phyloP scores from a whole-genome alignment of 2,113 vertebrate species.

The Syrrhaptes paradoxus region DNA sequence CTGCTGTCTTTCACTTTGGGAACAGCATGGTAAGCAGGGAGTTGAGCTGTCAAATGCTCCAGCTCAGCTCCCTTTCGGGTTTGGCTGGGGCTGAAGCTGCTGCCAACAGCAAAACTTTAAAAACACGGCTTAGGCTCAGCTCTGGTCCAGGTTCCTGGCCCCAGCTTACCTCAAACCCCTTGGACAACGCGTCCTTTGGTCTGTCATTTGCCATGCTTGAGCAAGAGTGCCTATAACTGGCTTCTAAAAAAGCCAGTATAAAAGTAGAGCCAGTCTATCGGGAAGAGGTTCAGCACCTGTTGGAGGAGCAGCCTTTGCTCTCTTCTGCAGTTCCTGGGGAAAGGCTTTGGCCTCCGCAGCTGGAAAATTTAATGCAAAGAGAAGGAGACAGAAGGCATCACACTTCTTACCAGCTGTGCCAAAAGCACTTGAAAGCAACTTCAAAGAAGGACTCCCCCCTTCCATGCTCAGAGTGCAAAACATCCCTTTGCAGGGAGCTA shows the following conservation, averaged over 20 bases:
- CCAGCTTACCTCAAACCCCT: not conserved
- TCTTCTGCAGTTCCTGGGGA: not conserved
- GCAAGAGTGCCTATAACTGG: not conserved
- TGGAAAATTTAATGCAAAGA: not conserved
- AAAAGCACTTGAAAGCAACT: constrained; percentile 41
- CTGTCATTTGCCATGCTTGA: not conserved
- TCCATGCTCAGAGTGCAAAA: not conserved
- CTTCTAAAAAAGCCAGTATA: not conserved
- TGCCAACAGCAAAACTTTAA: not conserved
- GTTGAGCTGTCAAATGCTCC: not conserved
- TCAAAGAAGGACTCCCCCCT: not conserved
- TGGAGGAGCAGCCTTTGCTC: not conserved
- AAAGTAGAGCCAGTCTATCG: not conserved
- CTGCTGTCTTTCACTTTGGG: not conserved
- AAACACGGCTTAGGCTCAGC: not conserved
- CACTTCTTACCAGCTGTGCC: not conserved
- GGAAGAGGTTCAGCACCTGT: not conserved
- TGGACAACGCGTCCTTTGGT: not conserved
- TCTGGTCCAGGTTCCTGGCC: not conserved
- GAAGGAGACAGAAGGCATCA: constrained; percentile 12
- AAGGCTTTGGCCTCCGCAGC: not conserved
- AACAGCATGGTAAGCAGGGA: not conserved
- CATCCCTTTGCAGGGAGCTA: constrained; percentile 7
- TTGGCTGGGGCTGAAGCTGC: not conserved
- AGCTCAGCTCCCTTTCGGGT: not conserved